Base-by-base conservation (phyloP, 2,113 vertebrate genomes). In the Excalfactoria chinensis region DNA sequence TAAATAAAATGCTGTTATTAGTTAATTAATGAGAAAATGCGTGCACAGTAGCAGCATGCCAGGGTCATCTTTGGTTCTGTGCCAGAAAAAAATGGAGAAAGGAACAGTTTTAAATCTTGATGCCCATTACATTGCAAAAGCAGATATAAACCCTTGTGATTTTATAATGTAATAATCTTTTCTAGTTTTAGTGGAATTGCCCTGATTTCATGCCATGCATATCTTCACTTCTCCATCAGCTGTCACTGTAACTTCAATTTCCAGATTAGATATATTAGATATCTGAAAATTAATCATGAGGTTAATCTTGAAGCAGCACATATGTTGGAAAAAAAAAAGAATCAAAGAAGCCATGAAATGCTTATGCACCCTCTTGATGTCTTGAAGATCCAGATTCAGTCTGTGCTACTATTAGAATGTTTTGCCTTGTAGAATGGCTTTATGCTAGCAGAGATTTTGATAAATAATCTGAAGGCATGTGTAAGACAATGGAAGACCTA, bases 401-500 rank as follows among this genome's bases (percentile, higher is more conserved):
- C 69, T 86, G 62, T 88, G 62, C 58, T 93, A 75, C 77, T 84
- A 81, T 78, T 66, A 88, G 73, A 43, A 34, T 43, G 7, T 22
- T 82, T 48, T 78, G 78, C 40, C 26, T 93, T 35, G 43, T 66
- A 90, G 69, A 88, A 80, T 71, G 43, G n/a, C 69, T 92, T 86
- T 88, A 58, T 84, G 30, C 69, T 74, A 84, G 66, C 83, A 71
- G 72, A 68, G 43, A 84, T 69, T 80, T 74, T 94, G 73, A 84
- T 88, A 10, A 32, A 51, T 75, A 86, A 89, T 76, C 63, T 28
- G 35, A 74, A 93, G 64, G 51, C 85, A 21, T 23, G 5, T 46
- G 6, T 64, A 93, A 94, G 84, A 88, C 70, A 80, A 85, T 77
- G 79, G 89, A 94, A 92, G 88, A 56, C 66, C 14, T 23, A 34